Evolutionary conservation across 2,888 invertebrate species (phyloP).

Genomic region (Gymnosoma rotundatum): DNA sequence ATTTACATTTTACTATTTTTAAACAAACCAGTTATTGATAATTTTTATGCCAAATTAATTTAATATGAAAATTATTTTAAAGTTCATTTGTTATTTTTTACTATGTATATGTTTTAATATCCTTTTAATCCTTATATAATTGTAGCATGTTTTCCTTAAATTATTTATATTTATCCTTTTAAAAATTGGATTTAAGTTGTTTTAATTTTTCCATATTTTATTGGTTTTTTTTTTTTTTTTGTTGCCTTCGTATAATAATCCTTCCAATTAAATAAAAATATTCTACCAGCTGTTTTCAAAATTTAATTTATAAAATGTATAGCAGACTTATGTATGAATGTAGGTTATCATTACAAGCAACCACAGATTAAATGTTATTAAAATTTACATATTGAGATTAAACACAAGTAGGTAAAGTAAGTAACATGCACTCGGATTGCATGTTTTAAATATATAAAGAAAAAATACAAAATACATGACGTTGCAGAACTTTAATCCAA

Average conservation of each 20-base stretch:
- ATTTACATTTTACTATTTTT: no score
- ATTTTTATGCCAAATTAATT: no score
- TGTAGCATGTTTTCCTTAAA: no score
- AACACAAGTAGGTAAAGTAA: constrained; percentile 13
- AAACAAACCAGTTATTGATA: no score
- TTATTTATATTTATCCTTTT: neutral
- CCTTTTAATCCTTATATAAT: no score
- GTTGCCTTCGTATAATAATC: constrained; percentile 15
- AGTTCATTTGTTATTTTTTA: no score
- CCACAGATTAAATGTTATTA: constrained; percentile 61
- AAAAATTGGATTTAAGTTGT: neutral
- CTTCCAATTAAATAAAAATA: constrained; percentile 3
- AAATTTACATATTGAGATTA: constrained; percentile 62
- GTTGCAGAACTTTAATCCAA: constrained; percentile 18
- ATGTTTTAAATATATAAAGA: constrained; percentile 11
- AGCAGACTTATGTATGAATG: constrained; percentile 56
- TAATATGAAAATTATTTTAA: no score
- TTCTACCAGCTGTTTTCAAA: constrained; percentile 3
- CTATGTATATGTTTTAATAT: no score
- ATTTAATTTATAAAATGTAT: constrained; percentile 69
- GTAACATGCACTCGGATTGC: constrained; percentile 36
- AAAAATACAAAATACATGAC: neutral
- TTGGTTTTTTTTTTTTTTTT: no score
- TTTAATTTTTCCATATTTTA: neutral
- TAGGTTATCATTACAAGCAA: constrained; percentile 70